Base-by-base conservation (phyloP, 1,140 invertebrate genomes). In the Meloidogyne floridensis region DNA sequence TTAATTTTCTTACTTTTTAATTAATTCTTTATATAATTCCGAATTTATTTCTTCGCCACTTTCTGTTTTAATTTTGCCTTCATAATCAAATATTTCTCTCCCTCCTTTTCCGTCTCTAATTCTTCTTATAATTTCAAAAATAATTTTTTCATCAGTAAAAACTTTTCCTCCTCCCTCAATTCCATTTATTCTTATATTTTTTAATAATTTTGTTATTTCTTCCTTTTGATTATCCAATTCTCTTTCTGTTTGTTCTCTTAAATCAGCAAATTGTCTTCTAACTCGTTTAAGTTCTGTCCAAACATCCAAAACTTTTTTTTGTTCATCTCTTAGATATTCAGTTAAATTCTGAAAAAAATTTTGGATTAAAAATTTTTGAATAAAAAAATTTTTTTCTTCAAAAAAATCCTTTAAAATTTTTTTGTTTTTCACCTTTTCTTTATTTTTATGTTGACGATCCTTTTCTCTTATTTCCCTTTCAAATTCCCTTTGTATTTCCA, bases 261-360 rank as follows among this genome's bases (percentile, higher is more conserved):
- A 71, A 72, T 89, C 89, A 51, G 77, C 53, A 65, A 89, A 90
- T 80, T 89, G 88, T 70, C 84, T 86, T 51, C 88, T 84, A 13
- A 90, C 89, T 18, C 87, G n/a, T 81, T 89, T 88, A 47, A 89
- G 77, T 81, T 89, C 88, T 47, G 85, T 85, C 89, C 89, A 90
- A 3, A 89, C 51, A 72, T 89, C 88, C n/a, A 90, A 71, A 87
- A 90, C 90, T 51, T 90, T 89, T 74, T 88, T 87, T 81, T 89
- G 88, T 70, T 89, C 88, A 75, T 89, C 88, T 53, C 86, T 87
- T 2, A 90, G 81, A 77, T 90, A 90, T 79, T 90, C 87, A 15
- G 88, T 65, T n/a, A 89, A 72, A 75, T 90, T 90, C 89, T 89
- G 71, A 77, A 77, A 59, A 15, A 59, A 15, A 15, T 47, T 47